Evolutionary conservation across 1,140 invertebrate genomes (phyloP).

Genomic region (Drosophila kohkoa): DNA sequence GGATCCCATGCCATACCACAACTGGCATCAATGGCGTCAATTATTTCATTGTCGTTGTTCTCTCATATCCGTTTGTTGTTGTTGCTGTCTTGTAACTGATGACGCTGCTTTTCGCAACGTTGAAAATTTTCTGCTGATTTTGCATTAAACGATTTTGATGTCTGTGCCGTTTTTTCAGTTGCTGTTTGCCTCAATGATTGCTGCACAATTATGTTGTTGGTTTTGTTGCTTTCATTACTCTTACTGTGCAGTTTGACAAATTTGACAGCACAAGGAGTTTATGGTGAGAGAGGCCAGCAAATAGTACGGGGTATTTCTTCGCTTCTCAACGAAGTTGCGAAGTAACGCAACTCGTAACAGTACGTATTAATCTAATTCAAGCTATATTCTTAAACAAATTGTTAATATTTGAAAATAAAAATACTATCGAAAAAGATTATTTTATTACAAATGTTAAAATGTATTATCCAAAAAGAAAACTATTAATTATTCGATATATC

Average conservation of each 20-base stretch:
- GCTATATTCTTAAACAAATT: too few relatives aligned
- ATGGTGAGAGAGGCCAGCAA: slow-evolving; percentile 21
- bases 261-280: slow-evolving; percentile 56
- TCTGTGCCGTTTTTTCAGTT: slow-evolving; percentile 36
- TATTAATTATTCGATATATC: too few relatives aligned
- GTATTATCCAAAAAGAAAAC: too few relatives aligned
- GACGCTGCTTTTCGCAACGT: slow-evolving; percentile 73
- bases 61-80: slow-evolving; percentile 43
- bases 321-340: slow-evolving; percentile 17
- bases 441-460: too few relatives aligned
- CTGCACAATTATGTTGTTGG: slow-evolving; percentile 18
- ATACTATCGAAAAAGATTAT: too few relatives aligned
- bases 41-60: slow-evolving; percentile 77
- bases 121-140: slow-evolving; percentile 78
- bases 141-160: slow-evolving; percentile 65
- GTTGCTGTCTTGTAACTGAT: slow-evolving; percentile 64
- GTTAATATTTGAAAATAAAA: too few relatives aligned
- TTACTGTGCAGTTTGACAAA: slow-evolving; percentile 62
- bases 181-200: too few relatives aligned
- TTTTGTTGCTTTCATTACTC: slow-evolving; percentile 34
- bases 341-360: too few relatives aligned
- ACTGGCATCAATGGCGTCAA: slow-evolving; percentile 76
- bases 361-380: too few relatives aligned
- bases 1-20: slow-evolving; percentile 15
- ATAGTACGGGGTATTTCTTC: background rate